Evolutionary conservation across 2,113 vertebrate species (phyloP), one percentile per base, ranked within the genome.

Genomic region (Gulo gulo): DNA sequence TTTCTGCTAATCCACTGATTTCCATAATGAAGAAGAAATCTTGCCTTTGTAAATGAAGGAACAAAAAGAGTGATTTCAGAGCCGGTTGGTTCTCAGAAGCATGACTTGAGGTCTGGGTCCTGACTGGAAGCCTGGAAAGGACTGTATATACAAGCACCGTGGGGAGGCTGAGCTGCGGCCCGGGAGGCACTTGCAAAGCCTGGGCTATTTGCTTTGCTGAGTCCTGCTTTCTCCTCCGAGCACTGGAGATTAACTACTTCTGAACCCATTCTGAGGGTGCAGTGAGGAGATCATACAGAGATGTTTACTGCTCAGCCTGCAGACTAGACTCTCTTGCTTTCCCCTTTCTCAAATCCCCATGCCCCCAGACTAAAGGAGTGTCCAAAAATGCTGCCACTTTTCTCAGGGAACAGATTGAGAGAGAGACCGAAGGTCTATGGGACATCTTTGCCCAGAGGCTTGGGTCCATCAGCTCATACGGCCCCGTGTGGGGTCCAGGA

Each of bases 1-100:
- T 57, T 89, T 24, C 55, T 63, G 57, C 42, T 21, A 67, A 76
- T 42, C 65, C 16, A n/a, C 39, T 50, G 16, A 78, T 88, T 97
- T 81, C 94, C 21, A n/a, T 67, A 55, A 52, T 12, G 71, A 81
- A 97, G 95, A 91, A 69, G 59, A 89, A 39, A 76, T 34, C 82
- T 63, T 76, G 65, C 10, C 39, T 88, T 83, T 55, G 42, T 73
- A 85, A 86, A 59, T 14, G 13, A 65, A 92, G 36, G 34, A 87
- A 18, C 13, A n/a, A 57, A 74, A 85, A 11, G 11, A 50, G n/a
- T 16, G 16, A 76, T 52, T 74, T 83, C 42, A 26, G 88, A 88
- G 57, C 29, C 52, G 42, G 14, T 1, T 39, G 74, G 20, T 6
- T 79, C 65, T 26, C 42, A 74, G 67, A 69, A 59, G 6, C 24